Conservation (phyloP, 2,888 invertebrate species). For the Ornithoptera alexandrae region DNA sequence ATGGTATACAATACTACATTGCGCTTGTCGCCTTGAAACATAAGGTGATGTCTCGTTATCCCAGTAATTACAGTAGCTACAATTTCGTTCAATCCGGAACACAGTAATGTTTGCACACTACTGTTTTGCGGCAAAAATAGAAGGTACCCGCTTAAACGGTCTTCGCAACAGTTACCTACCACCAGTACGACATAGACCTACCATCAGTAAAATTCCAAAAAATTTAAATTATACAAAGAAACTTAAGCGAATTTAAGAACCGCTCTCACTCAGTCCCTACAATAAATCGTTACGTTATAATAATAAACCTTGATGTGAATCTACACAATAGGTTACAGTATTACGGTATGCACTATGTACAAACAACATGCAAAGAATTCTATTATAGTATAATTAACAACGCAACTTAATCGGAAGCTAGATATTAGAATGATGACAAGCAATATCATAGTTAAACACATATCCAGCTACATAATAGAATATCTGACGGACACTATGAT, state of each 20-base stretch:
- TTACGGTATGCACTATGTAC: neutral
- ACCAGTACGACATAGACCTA: no score
- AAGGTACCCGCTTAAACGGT: no score
- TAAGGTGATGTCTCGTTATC: no score
- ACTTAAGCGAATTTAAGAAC: neutral
- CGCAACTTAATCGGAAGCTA: neutral
- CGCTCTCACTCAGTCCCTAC: neutral
- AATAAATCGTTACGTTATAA: neutral
- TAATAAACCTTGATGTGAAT: constrained; percentile 1
- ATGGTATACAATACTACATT: no score
- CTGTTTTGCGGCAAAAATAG: no score
- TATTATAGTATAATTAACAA: constrained; percentile 1
- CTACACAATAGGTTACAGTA: constrained; percentile 3
- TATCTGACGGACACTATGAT: neutral
- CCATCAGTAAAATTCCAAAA: no score
- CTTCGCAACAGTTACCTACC: no score
- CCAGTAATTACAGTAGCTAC: no score
- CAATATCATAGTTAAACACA: neutral
- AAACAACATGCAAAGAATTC: constrained; percentile 13
- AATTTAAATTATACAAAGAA: no score
- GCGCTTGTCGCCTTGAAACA: no score
- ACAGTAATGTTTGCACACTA: no score
- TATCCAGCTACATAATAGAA: neutral
- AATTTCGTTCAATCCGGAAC: no score
- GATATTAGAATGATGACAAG: constrained; percentile 1